phyloP scores from a whole-genome alignment of 2,797 vertebrate species.

The Holocentrus rufus region DNA sequence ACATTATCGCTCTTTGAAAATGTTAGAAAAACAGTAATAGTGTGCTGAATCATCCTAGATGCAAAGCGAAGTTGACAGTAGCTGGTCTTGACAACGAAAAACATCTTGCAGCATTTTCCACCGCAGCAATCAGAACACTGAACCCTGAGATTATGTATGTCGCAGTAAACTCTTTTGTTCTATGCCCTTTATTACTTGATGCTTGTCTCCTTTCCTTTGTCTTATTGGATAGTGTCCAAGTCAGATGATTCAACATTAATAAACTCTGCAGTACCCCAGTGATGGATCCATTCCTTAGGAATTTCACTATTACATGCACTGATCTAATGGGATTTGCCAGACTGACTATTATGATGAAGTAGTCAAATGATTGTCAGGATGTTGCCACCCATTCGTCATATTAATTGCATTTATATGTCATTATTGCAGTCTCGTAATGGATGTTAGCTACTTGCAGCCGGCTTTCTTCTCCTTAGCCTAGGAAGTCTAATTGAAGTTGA shows the following conservation, averaged over 20 bases:
- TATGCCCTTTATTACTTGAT: constrained; percentile 9
- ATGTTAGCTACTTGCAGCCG: constrained; percentile 63
- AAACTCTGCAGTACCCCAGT: constrained; percentile 58
- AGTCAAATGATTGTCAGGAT: constrained; percentile 75
- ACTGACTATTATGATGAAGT: constrained; percentile 77
- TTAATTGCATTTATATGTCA: constrained; percentile 81
- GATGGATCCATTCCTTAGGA: constrained; percentile 70
- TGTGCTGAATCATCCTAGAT: background rate
- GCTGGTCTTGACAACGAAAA: background rate
- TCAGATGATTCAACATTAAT: constrained; percentile 58
- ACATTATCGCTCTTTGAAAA: too few relatives aligned
- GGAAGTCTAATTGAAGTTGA: constrained; percentile 68
- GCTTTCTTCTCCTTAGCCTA: constrained; percentile 61
- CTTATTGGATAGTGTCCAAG: constrained; percentile 41
- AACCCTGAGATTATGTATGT: background rate
- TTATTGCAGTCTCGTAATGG: constrained; percentile 76
- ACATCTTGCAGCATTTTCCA: background rate
- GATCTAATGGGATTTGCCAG: constrained; percentile 76
- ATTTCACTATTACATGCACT: constrained; percentile 63
- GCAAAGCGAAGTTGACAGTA: background rate
- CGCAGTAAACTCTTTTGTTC: background rate
- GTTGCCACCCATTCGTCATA: constrained; percentile 78
- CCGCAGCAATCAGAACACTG: background rate
- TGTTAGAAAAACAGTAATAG: background rate
- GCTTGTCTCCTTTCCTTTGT: constrained; percentile 23